These are phyloP conservation scores for Trypoxylon attenuatum DNA, from an alignment of 2,888 invertebrate genomes.

Conservation along the genomic window DNA sequence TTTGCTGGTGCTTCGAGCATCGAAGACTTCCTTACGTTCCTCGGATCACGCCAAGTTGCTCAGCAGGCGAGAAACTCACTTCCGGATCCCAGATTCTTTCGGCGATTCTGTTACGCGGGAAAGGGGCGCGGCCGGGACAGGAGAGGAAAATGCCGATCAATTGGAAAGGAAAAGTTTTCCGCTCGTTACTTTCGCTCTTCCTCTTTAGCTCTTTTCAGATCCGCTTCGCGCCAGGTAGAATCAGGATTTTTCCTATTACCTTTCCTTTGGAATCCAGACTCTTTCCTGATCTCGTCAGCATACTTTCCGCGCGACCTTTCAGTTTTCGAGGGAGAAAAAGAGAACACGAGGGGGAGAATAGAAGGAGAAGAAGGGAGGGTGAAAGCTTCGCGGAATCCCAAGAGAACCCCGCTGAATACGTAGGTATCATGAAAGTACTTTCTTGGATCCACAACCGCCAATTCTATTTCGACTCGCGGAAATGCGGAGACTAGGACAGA, in stretches of 20 bases:
- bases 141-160: conserved; percentile 13
- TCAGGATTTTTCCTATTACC: not conserved
- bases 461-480: not conserved
- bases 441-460: not conserved
- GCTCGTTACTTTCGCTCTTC: conserved; percentile 3
- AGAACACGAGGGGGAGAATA: too few species aligned
- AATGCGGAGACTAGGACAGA: too few species aligned
- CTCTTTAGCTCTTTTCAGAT: not conserved
- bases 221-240: conserved; percentile 1
- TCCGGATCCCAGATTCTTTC: not conserved
- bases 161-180: conserved; percentile 35
- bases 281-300: not conserved
- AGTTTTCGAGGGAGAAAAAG: not conserved
- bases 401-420: too few species aligned
- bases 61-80: conserved; percentile 13
- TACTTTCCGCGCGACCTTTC: not conserved
- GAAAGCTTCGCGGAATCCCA: too few species aligned
- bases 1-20: not conserved
- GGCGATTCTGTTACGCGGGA: not conserved
- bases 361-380: too few species aligned
- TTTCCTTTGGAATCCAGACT: not conserved
- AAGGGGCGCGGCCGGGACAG: not conserved
- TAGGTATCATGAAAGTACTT: too few species aligned
- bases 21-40: too few species aligned
- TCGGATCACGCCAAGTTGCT: conserved; percentile 4